These are phyloP conservation scores for Drosophila neonasuta DNA, from an alignment of 2,888 invertebrate genomes.

Conservation along the genomic window DNA sequence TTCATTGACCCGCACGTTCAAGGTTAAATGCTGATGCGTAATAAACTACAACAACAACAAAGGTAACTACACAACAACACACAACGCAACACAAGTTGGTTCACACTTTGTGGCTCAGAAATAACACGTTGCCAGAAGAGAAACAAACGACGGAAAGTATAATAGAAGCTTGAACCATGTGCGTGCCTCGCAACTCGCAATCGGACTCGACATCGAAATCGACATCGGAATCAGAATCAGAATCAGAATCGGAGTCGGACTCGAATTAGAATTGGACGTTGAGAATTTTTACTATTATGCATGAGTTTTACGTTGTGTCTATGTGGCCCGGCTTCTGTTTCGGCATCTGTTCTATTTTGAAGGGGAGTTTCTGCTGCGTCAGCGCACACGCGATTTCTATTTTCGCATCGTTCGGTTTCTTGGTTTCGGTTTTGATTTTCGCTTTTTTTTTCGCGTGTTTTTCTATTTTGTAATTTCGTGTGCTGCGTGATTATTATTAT, in stretches of 20 bases:
- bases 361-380: slow-evolving; percentile 69
- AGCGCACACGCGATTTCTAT: slow-evolving; percentile 65
- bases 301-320: slow-evolving; percentile 39
- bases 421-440: slow-evolving; percentile 24
- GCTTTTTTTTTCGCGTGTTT: slow-evolving; percentile 12
- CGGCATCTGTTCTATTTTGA: slow-evolving; percentile 13
- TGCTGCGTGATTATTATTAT: slow-evolving; percentile 46
- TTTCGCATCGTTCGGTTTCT: slow-evolving; percentile 28
- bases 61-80: slow-evolving; percentile 24
- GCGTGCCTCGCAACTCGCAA: slow-evolving; percentile 43
- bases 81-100: slow-evolving; percentile 43
- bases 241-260: slow-evolving; percentile 11
- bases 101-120: slow-evolving; percentile 65
- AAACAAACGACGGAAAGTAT: slow-evolving; percentile 29
- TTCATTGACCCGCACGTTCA: slow-evolving; percentile 78
- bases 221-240: slow-evolving; percentile 17
- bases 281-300: slow-evolving; percentile 53
- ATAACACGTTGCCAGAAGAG: slow-evolving; percentile 57
- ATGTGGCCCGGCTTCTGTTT: slow-evolving; percentile 4
- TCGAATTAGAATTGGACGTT: slow-evolving; percentile 34
- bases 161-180: slow-evolving; percentile 48
- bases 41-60: slow-evolving; percentile 55
- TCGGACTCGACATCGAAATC: slow-evolving; percentile 13
- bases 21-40: slow-evolving; percentile 79
- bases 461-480: slow-evolving; percentile 35